These are phyloP conservation scores for Micronisus gabar DNA, from an alignment of 2,113 vertebrate species.

Conservation along the genomic window DNA sequence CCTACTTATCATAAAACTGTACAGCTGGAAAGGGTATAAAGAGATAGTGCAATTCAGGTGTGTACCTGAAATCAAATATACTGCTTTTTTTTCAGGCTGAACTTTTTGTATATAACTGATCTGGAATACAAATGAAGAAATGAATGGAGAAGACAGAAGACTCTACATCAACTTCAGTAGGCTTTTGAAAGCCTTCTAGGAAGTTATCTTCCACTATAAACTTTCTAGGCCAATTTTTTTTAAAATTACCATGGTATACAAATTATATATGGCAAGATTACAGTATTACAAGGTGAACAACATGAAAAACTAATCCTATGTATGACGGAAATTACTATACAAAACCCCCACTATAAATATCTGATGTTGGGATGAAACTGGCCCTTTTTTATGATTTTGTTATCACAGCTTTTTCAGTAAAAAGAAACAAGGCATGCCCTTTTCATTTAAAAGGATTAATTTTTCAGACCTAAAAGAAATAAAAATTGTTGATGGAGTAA, in stretches of 20 bases:
- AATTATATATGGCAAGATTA: not conserved
- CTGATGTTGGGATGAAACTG: not conserved
- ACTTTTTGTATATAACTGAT: not conserved
- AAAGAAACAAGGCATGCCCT: not conserved
- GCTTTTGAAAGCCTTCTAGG: not conserved
- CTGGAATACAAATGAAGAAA: not conserved
- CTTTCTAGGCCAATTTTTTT: not conserved
- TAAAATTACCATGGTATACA: not conserved
- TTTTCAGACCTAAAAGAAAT: not conserved
- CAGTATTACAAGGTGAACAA: not conserved
- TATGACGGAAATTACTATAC: not conserved
- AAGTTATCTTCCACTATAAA: not conserved
- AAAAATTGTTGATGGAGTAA: not conserved
- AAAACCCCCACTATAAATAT: not conserved
- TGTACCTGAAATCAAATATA: not conserved
- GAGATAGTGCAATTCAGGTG: not conserved
- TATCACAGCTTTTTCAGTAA: not conserved
- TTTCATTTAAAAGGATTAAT: not conserved
- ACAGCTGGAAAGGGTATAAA: not conserved
- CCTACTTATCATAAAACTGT: not conserved
- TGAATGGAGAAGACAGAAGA: not conserved
- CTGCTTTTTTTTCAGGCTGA: not conserved
- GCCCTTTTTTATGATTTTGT: not conserved
- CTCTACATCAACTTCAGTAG: not conserved
- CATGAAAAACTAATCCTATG: not conserved